Evolutionary conservation across 2,888 invertebrate genomes (phyloP).

Genomic region (Monochamus alternatus): DNA sequence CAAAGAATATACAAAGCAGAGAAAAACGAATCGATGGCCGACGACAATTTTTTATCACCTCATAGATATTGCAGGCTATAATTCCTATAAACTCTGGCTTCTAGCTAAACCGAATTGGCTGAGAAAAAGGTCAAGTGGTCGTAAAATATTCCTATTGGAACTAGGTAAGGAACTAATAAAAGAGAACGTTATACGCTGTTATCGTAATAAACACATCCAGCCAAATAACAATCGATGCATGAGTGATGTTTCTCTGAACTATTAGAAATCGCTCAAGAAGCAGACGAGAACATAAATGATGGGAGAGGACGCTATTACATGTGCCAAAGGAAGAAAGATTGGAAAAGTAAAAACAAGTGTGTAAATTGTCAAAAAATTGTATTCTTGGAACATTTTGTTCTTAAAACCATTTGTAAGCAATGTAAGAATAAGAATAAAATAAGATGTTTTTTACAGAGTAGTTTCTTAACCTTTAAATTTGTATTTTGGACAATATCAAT

Average conservation of each 20-base stretch:
- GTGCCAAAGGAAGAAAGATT: background rate
- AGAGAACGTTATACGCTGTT: background rate
- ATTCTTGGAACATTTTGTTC: background rate
- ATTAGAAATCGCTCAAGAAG: conserved; percentile 9
- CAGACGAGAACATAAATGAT: background rate
- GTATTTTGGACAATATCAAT: conserved; percentile 2
- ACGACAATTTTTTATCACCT: too few species aligned
- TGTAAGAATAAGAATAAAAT: conserved; percentile 9
- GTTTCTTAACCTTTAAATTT: conserved; percentile 3
- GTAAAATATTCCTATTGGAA: conserved; percentile 4
- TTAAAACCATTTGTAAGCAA: conserved; percentile 1
- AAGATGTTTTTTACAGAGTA: conserved; percentile 4
- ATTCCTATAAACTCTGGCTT: too few species aligned
- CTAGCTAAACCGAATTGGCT: too few species aligned
- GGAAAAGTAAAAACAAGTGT: conserved; percentile 6
- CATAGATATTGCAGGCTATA: too few species aligned
- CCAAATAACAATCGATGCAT: background rate
- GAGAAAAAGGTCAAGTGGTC: background rate
- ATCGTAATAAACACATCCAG: background rate
- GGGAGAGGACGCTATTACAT: background rate
- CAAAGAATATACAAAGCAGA: too few species aligned
- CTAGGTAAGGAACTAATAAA: background rate
- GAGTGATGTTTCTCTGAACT: background rate
- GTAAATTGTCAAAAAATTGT: background rate
- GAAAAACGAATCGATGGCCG: too few species aligned